phyloP scores from a whole-genome alignment of 1,140 invertebrate genomes.

The Philotrypesis tridentata region DNA sequence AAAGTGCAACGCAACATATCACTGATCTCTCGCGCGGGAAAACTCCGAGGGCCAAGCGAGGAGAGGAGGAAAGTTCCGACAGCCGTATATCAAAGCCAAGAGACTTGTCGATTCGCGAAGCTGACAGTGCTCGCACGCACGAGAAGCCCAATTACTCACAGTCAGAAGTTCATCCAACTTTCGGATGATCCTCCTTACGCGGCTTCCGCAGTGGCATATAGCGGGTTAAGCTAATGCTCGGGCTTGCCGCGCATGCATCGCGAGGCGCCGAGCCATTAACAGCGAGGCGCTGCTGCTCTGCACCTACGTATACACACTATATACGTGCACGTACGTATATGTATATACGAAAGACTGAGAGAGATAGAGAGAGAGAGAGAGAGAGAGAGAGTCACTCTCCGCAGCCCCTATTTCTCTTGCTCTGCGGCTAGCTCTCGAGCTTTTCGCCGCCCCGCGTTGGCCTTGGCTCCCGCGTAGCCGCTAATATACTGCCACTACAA shows the following conservation, averaged over 20 bases:
- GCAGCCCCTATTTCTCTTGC: not conserved
- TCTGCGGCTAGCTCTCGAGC: slow-evolving; percentile 5
- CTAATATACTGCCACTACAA: slow-evolving; percentile 3
- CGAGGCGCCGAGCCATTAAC: slow-evolving; percentile 28
- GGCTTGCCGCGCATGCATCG: not conserved
- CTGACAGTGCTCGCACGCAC: not conserved
- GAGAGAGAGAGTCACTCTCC: not conserved
- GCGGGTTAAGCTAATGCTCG: slow-evolving; percentile 11
- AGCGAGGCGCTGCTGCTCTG: not conserved
- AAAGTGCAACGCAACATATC: no score
- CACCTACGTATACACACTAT: not conserved
- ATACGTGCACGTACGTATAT: not conserved
- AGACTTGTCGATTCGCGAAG: not conserved
- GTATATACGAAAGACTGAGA: no score
- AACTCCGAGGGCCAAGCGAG: no score
- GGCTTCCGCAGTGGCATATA: not conserved
- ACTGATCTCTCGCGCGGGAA: no score
- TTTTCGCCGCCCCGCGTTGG: not conserved
- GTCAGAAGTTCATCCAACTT: slow-evolving; percentile 38
- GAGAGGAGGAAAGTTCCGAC: no score
- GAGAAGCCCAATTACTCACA: slow-evolving; percentile 23
- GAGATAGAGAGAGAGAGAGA: not conserved
- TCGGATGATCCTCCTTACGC: slow-evolving; percentile 28
- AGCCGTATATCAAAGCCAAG: not conserved
- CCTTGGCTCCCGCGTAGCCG: not conserved